phyloP scores from a whole-genome alignment of 2,888 invertebrate species.

The Troides helena region DNA sequence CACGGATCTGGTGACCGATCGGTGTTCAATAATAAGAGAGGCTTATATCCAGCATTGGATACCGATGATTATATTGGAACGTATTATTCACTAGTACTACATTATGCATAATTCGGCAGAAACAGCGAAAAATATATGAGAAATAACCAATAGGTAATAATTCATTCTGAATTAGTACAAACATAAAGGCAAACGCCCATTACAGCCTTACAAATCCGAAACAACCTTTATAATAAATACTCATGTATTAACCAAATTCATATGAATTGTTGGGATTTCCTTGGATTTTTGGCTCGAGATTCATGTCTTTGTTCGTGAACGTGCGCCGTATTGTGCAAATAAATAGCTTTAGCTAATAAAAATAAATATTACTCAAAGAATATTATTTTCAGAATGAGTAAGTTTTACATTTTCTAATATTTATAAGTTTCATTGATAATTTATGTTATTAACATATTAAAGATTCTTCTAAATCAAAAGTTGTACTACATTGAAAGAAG shows the following conservation, averaged over 20 bases:
- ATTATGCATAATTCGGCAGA: too few relatives aligned
- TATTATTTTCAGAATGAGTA: not conserved
- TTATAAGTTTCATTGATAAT: too few relatives aligned
- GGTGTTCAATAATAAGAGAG: too few relatives aligned
- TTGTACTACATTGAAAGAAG: too few relatives aligned
- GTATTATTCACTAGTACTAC: not conserved
- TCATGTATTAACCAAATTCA: not conserved
- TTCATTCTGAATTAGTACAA: not conserved
- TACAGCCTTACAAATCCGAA: not conserved
- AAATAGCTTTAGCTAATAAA: not conserved
- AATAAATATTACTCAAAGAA: not conserved
- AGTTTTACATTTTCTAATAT: too few relatives aligned
- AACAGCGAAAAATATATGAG: too few relatives aligned
- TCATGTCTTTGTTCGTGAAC: not conserved
- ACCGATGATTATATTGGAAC: too few relatives aligned
- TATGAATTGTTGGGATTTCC: not conserved
- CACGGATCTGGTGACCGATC: too few relatives aligned
- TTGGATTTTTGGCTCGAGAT: slow-evolving; percentile 3
- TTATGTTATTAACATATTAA: too few relatives aligned
- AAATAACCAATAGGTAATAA: too few relatives aligned
- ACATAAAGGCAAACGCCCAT: not conserved
- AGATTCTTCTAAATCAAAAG: too few relatives aligned
- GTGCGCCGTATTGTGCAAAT: not conserved
- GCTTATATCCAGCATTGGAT: too few relatives aligned
- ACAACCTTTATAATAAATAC: slow-evolving; percentile 3